These are phyloP conservation scores for Allobates femoralis DNA, from an alignment of 2,797 vertebrate genomes.

Conservation along the genomic window DNA sequence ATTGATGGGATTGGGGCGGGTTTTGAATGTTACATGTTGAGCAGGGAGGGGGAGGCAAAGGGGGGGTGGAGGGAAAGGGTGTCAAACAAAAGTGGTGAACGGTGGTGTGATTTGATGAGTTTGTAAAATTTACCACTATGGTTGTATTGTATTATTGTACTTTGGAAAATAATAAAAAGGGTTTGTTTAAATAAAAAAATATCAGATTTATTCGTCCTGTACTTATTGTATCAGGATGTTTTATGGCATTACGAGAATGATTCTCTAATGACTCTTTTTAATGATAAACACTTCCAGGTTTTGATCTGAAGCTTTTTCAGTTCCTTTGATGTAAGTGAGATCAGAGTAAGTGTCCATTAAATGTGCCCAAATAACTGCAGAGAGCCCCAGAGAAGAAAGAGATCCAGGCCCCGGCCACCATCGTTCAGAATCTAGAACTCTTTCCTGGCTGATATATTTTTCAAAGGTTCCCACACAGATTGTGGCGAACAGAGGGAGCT, in stretches of 20 bases:
- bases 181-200: too few relatives aligned
- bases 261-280: background rate
- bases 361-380: background rate
- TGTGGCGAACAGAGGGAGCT: background rate
- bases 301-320: background rate
- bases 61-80: too few relatives aligned
- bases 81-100: too few relatives aligned
- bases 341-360: background rate
- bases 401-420: background rate
- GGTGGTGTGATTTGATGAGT: too few relatives aligned
- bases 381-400: constrained; percentile 25
- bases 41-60: too few relatives aligned
- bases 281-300: background rate
- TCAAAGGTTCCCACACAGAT: constrained; percentile 29
- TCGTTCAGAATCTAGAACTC: constrained; percentile 2
- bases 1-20: too few relatives aligned
- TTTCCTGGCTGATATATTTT: constrained; percentile 29
- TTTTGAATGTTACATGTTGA: too few relatives aligned
- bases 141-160: too few relatives aligned
- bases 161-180: too few relatives aligned
- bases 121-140: too few relatives aligned
- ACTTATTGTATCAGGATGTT: background rate
- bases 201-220: too few relatives aligned
- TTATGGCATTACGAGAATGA: background rate
- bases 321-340: constrained; percentile 45